phyloP scores from a whole-genome alignment of 2,797 vertebrate species.

The Cottoperca gobio region DNA sequence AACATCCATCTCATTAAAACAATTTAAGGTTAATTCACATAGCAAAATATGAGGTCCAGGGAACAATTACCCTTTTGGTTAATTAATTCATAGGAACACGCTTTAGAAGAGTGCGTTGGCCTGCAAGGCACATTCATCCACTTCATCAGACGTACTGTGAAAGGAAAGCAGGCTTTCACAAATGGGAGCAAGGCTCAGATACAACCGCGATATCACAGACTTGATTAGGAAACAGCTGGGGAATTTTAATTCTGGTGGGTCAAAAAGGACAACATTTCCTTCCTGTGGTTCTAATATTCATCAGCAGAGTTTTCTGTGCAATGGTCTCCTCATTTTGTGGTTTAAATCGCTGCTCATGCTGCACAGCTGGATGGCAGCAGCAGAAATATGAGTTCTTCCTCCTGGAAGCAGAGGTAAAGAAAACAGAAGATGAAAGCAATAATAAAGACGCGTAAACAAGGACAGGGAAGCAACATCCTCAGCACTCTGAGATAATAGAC shows the following conservation, averaged over 20 bases:
- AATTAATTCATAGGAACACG: constrained; percentile 45
- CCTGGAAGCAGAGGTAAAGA: constrained; percentile 20
- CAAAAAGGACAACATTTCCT: constrained; percentile 5
- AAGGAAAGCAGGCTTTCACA: not conserved
- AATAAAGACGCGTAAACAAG: constrained; percentile 23
- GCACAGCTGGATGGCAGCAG: constrained; percentile 2
- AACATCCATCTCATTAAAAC: constrained; percentile 55
- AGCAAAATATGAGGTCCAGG: constrained; percentile 35
- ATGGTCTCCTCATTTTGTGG: constrained; percentile 26
- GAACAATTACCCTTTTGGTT: constrained; percentile 58
- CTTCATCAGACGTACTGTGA: constrained; percentile 7
- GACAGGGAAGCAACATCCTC: not conserved
- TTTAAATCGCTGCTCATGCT: not conserved
- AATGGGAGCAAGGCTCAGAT: constrained; percentile 10
- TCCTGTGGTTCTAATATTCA: constrained; percentile 7
- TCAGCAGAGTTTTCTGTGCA: not conserved
- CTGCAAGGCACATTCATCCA: constrained; percentile 2
- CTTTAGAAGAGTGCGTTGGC: not conserved
- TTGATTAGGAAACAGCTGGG: not conserved
- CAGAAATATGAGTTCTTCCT: not conserved
- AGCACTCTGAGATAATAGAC: not conserved
- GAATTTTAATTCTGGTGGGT: not conserved
- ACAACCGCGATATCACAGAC: not conserved
- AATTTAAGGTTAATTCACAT: constrained; percentile 44
- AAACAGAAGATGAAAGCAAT: constrained; percentile 9